Evolutionary conservation across 2,888 invertebrate species (phyloP), one percentile per base, ranked within the genome.

Genomic region (Agonopterix arenella): DNA sequence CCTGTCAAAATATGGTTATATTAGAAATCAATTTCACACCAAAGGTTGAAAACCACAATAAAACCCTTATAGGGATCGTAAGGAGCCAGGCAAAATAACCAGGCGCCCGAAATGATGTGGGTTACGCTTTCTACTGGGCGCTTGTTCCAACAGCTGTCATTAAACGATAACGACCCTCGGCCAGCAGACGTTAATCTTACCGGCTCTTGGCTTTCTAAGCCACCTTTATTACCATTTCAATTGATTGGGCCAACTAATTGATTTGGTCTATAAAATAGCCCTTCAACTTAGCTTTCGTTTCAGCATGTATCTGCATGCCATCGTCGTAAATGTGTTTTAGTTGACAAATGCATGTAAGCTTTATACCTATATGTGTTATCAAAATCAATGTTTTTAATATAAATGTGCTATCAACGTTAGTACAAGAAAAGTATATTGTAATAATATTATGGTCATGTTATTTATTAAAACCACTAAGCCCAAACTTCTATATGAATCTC

Each of bases 61-160:
- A 79, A 75, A 73, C 56, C 66, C 68, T 76, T 77, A 78, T 68
- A 64, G 66, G 67, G 53, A 64, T 69, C 73, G 78, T 81, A 70
- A 74, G 73, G 68, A 62, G 64, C 61, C 67, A 62, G 68, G 61
- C 62, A 61, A 73, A 77, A 80, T 72, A 76, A 72, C 67, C 69
- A 64, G 65, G 64, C 58, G 59, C 69, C 70, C 56, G 5, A 70
- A 78, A 80, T 70, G 73, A 73, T 64, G 72, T 66, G 71, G 76
- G 73, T 72, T 72, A 76, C 68, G 56, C 70, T 70, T 63, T 72
- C 68, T 71, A 70, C 67, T 68, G 66, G 4, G 61, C 62, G 60
- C 62, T 60, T 65, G 64, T 65, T 62, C 60, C 62, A 51, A 48
- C 54, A 51, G 49, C 55, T 67, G 67, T 73, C 73, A 70, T 80